phyloP scores from a whole-genome alignment of 2,797 vertebrate species.

The Gymnodraco acuticeps region DNA sequence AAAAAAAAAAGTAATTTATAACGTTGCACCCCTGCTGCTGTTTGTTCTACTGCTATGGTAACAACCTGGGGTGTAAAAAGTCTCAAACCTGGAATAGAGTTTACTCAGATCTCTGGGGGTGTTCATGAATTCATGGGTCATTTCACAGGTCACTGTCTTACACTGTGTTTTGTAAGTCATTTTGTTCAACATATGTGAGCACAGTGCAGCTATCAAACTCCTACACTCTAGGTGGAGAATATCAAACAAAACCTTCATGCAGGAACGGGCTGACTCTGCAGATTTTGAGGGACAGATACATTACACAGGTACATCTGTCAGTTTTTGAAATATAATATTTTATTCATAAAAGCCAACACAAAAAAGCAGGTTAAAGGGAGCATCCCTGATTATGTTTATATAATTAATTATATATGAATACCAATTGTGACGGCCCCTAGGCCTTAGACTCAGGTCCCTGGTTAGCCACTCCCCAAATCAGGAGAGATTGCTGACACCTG shows the following conservation, averaged over 20 bases:
- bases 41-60: not conserved
- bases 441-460: too few relatives aligned
- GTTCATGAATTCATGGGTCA: constrained; percentile 29
- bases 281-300: not conserved
- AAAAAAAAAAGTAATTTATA: not conserved
- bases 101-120: constrained; percentile 36
- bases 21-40: not conserved
- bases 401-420: not conserved
- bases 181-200: not conserved
- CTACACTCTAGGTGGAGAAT: not conserved
- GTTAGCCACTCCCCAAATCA: too few relatives aligned
- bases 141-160: constrained; percentile 22
- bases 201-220: not conserved
- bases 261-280: not conserved
- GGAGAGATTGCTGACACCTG: too few relatives aligned
- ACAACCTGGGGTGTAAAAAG: not conserved
- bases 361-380: too few relatives aligned
- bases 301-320: not conserved
- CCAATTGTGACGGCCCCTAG: too few relatives aligned
- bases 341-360: not conserved
- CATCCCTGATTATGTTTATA: not conserved
- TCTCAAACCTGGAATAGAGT: constrained; percentile 36
- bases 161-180: constrained; percentile 18
- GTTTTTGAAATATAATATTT: not conserved
- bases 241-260: not conserved